Base-by-base conservation (phyloP, 2,888 invertebrate genomes). In the Junonia oenone region DNA sequence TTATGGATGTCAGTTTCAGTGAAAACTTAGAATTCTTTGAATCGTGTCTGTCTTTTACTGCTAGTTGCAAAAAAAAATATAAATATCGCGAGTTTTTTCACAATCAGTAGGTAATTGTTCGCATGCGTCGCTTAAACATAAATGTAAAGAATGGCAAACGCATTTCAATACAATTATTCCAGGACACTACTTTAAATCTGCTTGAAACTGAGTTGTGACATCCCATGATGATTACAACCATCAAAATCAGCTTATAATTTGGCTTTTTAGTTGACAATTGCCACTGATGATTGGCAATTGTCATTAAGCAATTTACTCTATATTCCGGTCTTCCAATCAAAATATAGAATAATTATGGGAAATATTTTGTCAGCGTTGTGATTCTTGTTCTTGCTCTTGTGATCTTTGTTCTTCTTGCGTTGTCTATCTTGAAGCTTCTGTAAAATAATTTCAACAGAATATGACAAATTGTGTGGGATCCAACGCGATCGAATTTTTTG, bases 191-290 rank as follows among this genome's bases (percentile, higher is more conserved):
- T 49, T 58, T 40, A 35, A 65, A 63, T 45, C 56, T 19, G 5
- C 33, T 55, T 0, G 58, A 57, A 0, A 63, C 58, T 6, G 58
- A 63, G 53, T 59, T 63, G 8, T 13, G 38, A 11, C 53, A 52
- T 9, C 57, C 61, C 60, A 62, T 65, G 59, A 63, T 65, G 6
- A 11, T 37, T n/a, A n/a, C n/a, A n/a, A n/a, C n/a, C n/a, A n/a
- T n/a, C n/a, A n/a, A n/a, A n/a, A n/a, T n/a, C n/a, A n/a, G n/a
- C n/a, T n/a, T n/a, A n/a, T n/a, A n/a, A n/a, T n/a, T n/a, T n/a
- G n/a, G n/a, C n/a, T n/a, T n/a, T n/a, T n/a, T n/a, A n/a, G n/a
- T n/a, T n/a, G n/a, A n/a, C n/a, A n/a, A n/a, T n/a, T n/a, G n/a
- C n/a, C n/a, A n/a, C n/a, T n/a, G n/a, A n/a, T n/a, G n/a, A n/a